Evolutionary conservation across 2,888 invertebrate genomes (phyloP).

Genomic region (Poecilus cupreus): DNA sequence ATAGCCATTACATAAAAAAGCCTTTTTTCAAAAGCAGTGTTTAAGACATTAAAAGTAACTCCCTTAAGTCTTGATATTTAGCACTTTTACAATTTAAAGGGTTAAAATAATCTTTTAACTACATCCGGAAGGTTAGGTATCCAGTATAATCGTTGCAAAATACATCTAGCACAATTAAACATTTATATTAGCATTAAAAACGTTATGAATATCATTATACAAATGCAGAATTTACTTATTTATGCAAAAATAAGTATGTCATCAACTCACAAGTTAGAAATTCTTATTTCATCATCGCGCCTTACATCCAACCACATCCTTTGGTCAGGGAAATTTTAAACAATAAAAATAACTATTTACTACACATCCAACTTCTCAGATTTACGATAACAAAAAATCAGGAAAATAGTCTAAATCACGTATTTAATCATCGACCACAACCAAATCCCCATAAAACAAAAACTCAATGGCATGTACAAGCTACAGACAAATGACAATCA

Average conservation of each 20-base stretch:
- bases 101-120: no score
- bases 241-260: not conserved
- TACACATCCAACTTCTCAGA: not conserved
- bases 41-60: no score
- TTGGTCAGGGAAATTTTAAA: not conserved
- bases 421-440: not conserved
- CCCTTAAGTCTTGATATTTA: no score
- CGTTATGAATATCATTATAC: not conserved
- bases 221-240: not conserved
- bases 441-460: not conserved
- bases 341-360: not conserved
- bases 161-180: no score
- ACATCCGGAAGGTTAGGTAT: no score
- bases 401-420: not conserved
- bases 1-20: no score
- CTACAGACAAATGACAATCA: conserved; percentile 34
- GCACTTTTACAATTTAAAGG: no score
- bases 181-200: no score
- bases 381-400: not conserved
- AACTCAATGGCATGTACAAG: not conserved
- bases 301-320: not conserved
- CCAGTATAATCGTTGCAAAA: no score
- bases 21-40: no score
- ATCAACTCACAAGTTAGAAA: not conserved
- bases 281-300: not conserved